Conservation (phyloP, 2,113 vertebrate genomes). For the Perca flavescens region DNA sequence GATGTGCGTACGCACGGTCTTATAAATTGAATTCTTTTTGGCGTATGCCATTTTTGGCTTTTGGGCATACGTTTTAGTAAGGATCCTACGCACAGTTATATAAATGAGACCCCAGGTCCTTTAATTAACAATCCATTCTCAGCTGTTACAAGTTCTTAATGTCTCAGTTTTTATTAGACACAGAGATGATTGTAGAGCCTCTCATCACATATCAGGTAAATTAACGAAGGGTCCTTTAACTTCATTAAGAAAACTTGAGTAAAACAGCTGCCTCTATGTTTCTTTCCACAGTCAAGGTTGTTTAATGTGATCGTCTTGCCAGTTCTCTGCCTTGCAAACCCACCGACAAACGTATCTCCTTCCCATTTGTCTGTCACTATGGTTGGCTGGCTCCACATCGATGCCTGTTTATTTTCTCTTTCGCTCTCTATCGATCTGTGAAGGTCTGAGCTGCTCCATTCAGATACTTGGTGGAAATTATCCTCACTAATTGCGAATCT, state of each 20-base stretch:
- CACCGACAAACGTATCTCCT: slow-evolving; percentile 40
- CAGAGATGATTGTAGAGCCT: not conserved
- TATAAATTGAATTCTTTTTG: no score
- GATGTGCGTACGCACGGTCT: no score
- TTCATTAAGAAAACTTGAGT: not conserved
- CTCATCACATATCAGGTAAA: slow-evolving; percentile 6
- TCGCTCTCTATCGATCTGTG: slow-evolving; percentile 71
- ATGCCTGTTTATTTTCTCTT: slow-evolving; percentile 58
- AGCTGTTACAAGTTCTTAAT: not conserved
- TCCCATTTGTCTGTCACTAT: slow-evolving; percentile 30
- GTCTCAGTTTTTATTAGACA: not conserved
- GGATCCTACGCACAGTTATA: not conserved
- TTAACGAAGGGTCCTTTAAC: not conserved
- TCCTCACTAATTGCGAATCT: slow-evolving; percentile 50
- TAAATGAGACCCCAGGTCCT: no score
- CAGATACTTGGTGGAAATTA: slow-evolving; percentile 62
- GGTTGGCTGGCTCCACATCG: slow-evolving; percentile 20
- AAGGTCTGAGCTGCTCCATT: slow-evolving; percentile 65
- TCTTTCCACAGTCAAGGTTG: slow-evolving; percentile 31
- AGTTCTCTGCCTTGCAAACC: slow-evolving; percentile 20
- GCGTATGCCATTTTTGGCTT: no score
- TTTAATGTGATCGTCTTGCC: slow-evolving; percentile 22
- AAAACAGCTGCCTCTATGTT: slow-evolving; percentile 19
- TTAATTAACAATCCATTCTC: no score
- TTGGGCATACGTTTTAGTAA: no score